Evolutionary conservation across 1,140 invertebrate genomes (phyloP).

Genomic region (Idris sp.): DNA sequence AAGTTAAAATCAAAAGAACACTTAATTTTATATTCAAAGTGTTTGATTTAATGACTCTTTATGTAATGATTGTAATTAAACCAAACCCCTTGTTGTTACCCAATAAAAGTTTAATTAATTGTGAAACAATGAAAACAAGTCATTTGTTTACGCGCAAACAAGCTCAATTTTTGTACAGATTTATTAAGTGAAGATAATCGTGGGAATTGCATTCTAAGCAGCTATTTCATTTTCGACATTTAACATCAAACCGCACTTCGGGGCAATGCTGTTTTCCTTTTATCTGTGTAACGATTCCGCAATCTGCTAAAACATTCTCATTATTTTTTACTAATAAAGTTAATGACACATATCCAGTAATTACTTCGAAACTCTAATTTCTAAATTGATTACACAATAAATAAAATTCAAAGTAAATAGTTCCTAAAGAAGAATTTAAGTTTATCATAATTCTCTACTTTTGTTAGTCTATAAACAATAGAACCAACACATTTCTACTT

Average conservation of each 20-base stretch:
- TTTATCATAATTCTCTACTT: too few relatives aligned
- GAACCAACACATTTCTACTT: too few relatives aligned
- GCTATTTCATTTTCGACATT: conserved; percentile 40
- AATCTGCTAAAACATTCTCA: conserved; percentile 18
- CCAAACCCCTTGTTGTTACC: conserved; percentile 23
- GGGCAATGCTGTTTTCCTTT: conserved; percentile 15
- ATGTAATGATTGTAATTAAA: conserved; percentile 40
- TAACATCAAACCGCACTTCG: conserved; percentile 25
- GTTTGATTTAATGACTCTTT: conserved; percentile 19
- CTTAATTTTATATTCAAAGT: too few relatives aligned
- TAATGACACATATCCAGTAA: conserved; percentile 43
- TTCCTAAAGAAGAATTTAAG: too few relatives aligned
- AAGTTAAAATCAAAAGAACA: too few relatives aligned
- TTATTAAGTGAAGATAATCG: conserved; percentile 55
- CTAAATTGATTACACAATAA: too few relatives aligned
- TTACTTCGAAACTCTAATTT: too few relatives aligned
- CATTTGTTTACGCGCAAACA: conserved; percentile 42
- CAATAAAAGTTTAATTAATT: conserved; percentile 32
- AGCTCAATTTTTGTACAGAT: conserved; percentile 36
- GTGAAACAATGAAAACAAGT: conserved; percentile 33
- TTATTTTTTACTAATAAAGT: conserved; percentile 38
- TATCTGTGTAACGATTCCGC: conserved; percentile 19
- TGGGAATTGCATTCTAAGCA: conserved; percentile 27
- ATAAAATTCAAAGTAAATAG: too few relatives aligned
- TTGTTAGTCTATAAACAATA: too few relatives aligned